Base-by-base conservation (phyloP, 2,888 invertebrate genomes). In the Rhopalosiphum nymphaeae region DNA sequence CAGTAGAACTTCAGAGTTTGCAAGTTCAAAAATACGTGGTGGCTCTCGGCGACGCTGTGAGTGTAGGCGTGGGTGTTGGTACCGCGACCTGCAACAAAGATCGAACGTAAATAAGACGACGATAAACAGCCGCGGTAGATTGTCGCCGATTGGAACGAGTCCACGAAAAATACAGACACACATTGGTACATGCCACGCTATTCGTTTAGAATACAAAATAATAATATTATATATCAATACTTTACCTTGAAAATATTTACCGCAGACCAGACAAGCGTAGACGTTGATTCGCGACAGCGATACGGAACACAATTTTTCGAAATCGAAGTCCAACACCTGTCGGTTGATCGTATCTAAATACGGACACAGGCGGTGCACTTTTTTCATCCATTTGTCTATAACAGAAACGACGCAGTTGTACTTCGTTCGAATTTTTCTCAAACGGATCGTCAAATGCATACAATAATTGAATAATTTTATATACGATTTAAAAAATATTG, bases 51-150 rank as follows among this genome's bases (percentile, higher is more conserved):
- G 3, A 99, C 99, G 94, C 99, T 99, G 96, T 99, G 99, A 0
- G 99, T 99, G 96, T 99, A 99, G 0, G 99, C 99, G 96, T 99
- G 99, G 0, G 99, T 99, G 95, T 99, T 99, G 16, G 98, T 98
- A 0, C 99, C 99, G 95, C 99, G 97, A 2, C 99, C 99, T 97
- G 98, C 97, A 95, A 95, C 95, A 44, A 91, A 42, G 4, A 78
- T 21, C 36, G 36, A 78, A 36, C 36, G 57, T 36, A n/a, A 89
- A 57, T n/a, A 57, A 57, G 11, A 57, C 25, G 36, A n/a, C 7
- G 4, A 61, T 93, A 85, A 90, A 57, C 85, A 93, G 16, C 49
- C 36, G 9, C 36, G 21, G 9, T 9, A 78, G 21, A 78, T 78
- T 36, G 78, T 78, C 78, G 21, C 57, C 46, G 56, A 93, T 85